Evolutionary conservation across 2,888 invertebrate genomes (phyloP).

Genomic region (Prionchulus punctatus): DNA sequence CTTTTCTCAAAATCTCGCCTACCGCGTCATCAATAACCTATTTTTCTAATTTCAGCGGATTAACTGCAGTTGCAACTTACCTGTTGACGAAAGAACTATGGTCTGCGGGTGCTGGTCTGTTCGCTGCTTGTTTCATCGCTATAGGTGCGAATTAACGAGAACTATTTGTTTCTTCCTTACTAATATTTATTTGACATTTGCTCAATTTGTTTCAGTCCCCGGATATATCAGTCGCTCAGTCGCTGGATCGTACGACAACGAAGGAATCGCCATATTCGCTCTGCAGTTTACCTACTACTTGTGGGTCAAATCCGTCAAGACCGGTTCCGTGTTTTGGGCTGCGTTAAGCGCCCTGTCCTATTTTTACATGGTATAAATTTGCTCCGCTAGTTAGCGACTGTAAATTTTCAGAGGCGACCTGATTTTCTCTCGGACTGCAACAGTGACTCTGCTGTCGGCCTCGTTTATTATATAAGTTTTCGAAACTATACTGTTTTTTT

Average conservation of each 20-base stretch:
- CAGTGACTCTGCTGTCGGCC: no score
- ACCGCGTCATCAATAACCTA: no score
- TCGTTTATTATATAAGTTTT: neutral
- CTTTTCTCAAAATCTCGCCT: neutral
- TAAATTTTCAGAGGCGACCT: no score
- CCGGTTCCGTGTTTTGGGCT: slow-evolving; percentile 92
- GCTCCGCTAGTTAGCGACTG: no score
- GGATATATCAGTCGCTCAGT: slow-evolving; percentile 98
- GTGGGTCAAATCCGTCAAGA: slow-evolving; percentile 95
- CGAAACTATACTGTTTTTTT: neutral
- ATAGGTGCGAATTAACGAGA: slow-evolving; percentile 42
- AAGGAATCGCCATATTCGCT: slow-evolving; percentile 98
- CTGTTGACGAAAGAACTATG: slow-evolving; percentile 90
- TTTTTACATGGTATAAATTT: slow-evolving; percentile 99
- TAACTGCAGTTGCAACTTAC: slow-evolving; percentile 93
- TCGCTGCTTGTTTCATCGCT: slow-evolving; percentile 96
- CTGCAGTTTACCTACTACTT: slow-evolving; percentile 93
- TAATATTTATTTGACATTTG: neutral
- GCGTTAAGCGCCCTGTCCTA: slow-evolving; percentile 82
- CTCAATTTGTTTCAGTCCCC: slow-evolving; percentile 48
- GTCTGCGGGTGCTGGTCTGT: slow-evolving; percentile 85
- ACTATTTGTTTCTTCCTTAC: neutral
- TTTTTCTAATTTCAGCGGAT: slow-evolving; percentile 54
- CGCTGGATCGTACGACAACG: slow-evolving; percentile 98
- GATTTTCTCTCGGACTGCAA: no score